Evolutionary conservation across 2,113 vertebrate genomes (phyloP).

Genomic region (Toxostoma redivivum): DNA sequence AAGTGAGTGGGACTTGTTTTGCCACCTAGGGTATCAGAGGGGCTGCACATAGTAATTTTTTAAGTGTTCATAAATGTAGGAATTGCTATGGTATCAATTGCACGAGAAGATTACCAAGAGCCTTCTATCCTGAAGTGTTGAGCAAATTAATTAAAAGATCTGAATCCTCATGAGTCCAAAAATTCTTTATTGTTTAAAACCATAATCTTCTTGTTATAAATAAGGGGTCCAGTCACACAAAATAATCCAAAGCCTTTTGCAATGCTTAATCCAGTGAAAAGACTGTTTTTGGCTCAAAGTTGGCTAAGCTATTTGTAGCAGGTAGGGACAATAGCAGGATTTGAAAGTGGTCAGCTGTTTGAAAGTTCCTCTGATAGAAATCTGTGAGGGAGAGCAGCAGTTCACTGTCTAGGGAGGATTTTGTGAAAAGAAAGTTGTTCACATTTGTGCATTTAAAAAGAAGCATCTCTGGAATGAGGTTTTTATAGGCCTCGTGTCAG

Average conservation of each 20-base stretch:
- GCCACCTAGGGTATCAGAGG: not conserved
- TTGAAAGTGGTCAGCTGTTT: constrained; percentile 2
- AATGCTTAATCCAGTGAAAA: constrained; percentile 53
- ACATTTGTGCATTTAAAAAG: not conserved
- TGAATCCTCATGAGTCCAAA: not conserved
- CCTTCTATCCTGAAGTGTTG: constrained; percentile 18
- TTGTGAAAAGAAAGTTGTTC: not conserved
- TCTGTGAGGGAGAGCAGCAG: not conserved
- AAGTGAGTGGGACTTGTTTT: not conserved
- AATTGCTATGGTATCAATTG: not conserved
- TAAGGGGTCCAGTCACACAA: constrained; percentile 39
- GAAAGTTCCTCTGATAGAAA: not conserved
- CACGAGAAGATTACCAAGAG: constrained; percentile 11
- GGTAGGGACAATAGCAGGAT: not conserved
- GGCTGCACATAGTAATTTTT: not conserved
- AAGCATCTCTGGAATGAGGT: not conserved
- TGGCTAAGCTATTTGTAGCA: constrained; percentile 12
- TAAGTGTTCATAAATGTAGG: not conserved
- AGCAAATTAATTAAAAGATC: constrained; percentile 52
- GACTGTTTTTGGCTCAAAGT: not conserved
- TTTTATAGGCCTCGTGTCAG: not conserved
- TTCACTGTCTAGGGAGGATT: not conserved
- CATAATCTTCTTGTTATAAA: constrained; percentile 61
- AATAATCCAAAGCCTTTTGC: constrained; percentile 55
- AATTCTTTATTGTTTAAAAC: constrained; percentile 55